A percentile compares a stretch with the other conserved stretches of the same genome.
Conservation (phyloP, 2,888 invertebrate genomes). For the Mesodorylaimus sp. region DNA sequence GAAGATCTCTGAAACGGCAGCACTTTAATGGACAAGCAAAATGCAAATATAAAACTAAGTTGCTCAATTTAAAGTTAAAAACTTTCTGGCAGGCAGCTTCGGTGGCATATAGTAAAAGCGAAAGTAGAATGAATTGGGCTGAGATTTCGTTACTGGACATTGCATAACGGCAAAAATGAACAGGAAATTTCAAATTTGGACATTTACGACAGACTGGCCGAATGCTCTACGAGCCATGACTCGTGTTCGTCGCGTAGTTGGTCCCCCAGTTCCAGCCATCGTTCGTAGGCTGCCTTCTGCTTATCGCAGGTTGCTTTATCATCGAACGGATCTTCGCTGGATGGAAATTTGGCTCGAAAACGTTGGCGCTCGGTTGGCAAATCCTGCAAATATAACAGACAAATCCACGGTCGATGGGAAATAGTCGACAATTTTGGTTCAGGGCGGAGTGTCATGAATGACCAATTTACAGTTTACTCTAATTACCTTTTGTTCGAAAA, state of each 20-base stretch:
- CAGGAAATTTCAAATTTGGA: neutral
- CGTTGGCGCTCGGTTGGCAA: neutral
- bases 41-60: no score
- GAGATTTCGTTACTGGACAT: neutral
- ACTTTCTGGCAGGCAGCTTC: no score
- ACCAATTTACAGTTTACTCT: no score
- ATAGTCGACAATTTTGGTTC: neutral
- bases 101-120: neutral
- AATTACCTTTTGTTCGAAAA: neutral
- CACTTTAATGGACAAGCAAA: no score
- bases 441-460: no score
- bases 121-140: neutral
- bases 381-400: neutral
- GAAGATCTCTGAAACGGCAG: no score
- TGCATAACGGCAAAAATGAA: neutral
- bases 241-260: neutral
- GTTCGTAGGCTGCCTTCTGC: neutral
- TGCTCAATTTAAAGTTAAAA: no score
- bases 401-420: neutral
- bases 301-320: neutral
- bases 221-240: neutral
- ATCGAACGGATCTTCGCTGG: neutral
- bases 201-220: no score
- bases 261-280: constrained; percentile 1
- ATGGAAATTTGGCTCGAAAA: neutral